A percentile compares a stretch with the other conserved stretches of the same genome.
Conservation (phyloP, 2,113 vertebrate genomes). For the Pteropus alecto region DNA sequence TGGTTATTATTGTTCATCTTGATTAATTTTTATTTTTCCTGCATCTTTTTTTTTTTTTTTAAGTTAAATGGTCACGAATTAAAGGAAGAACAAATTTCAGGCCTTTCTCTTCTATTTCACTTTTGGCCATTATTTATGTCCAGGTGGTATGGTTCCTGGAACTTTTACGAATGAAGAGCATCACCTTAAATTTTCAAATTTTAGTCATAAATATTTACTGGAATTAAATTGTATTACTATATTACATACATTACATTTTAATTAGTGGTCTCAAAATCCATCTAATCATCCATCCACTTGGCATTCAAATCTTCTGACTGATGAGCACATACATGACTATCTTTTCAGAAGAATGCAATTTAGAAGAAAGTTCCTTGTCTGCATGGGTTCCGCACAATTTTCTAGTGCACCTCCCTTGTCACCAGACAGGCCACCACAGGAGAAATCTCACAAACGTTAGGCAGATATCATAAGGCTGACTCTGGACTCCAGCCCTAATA, state of each 20-base stretch:
- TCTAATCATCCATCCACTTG: too few species aligned
- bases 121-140: not conserved
- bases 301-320: not conserved
- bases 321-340: too few species aligned
- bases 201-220: not conserved
- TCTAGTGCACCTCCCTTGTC: accelerated
- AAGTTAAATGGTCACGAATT: not conserved
- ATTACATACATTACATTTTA: not conserved
- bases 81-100: not conserved
- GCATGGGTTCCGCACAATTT: too few species aligned
- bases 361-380: not conserved
- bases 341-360: not conserved
- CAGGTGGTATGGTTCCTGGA: not conserved
- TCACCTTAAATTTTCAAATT: not conserved
- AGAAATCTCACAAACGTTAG: not conserved
- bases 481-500: not conserved
- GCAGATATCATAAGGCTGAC: not conserved
- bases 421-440: not conserved
- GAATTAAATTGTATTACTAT: not conserved
- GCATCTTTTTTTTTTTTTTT: not conserved
- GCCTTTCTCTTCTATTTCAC: not conserved
- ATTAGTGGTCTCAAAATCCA: not conserved
- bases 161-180: not conserved
- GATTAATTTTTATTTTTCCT: not conserved
- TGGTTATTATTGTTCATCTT: not conserved